phyloP scores from a whole-genome alignment of 2,113 vertebrate genomes.

The Ictalurus punctatus region DNA sequence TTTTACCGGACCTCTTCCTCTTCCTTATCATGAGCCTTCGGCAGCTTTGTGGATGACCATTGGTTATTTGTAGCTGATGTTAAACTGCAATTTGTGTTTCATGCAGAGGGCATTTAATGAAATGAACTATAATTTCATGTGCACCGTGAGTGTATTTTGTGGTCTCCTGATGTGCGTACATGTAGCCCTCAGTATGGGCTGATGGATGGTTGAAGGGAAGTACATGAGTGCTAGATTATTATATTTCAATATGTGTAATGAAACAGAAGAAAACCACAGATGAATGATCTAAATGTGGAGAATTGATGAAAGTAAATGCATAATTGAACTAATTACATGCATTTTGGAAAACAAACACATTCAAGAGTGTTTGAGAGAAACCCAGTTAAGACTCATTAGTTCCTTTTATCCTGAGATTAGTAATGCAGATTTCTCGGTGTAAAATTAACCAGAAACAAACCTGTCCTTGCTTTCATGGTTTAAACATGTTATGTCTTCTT shows the following conservation, averaged over 20 bases:
- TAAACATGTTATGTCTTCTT: not conserved
- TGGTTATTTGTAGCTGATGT: not conserved
- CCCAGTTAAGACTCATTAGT: not conserved
- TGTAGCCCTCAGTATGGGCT: not conserved
- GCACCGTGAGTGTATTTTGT: not conserved
- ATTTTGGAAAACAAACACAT: not conserved
- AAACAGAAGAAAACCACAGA: not conserved
- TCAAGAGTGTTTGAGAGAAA: not conserved
- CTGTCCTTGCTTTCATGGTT: not conserved
- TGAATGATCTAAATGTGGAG: not conserved
- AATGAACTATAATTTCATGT: not conserved
- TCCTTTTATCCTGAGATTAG: not conserved
- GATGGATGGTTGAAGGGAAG: not conserved
- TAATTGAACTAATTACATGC: not conserved
- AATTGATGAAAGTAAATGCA: slow-evolving; percentile 6
- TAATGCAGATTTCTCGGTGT: not conserved
- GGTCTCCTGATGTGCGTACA: not conserved
- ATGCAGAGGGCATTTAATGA: not conserved
- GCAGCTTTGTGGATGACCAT: not conserved
- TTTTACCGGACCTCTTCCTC: not conserved
- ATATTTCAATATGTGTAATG: not conserved
- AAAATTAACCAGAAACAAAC: not conserved
- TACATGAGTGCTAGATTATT: not conserved
- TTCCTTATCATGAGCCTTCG: not conserved
- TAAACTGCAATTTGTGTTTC: not conserved